These are phyloP conservation scores for Thalassarche chlororhynchos DNA, from an alignment of 2,113 vertebrate genomes.

Conservation along the genomic window DNA sequence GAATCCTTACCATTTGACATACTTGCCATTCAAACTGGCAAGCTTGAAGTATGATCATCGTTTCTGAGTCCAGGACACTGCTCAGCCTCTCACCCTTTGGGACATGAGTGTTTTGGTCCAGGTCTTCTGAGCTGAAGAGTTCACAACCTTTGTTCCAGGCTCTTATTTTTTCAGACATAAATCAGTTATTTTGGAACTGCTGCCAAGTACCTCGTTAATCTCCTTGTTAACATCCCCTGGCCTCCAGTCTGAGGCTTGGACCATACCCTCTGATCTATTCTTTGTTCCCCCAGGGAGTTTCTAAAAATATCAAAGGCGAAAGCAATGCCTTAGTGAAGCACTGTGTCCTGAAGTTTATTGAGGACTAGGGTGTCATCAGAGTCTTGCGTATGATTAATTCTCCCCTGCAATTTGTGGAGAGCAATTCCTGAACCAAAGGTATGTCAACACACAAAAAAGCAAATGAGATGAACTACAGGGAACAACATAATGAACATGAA, in stretches of 20 bases:
- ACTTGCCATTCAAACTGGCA: neutral
- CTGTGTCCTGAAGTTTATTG: neutral
- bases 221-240: neutral
- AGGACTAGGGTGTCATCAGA: neutral
- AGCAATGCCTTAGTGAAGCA: neutral
- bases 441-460: neutral
- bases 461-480: neutral
- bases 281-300: neutral
- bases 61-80: neutral
- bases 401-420: neutral
- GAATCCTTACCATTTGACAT: neutral
- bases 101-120: neutral
- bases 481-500: neutral
- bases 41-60: neutral
- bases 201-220: neutral
- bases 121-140: neutral
- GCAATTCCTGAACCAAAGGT: neutral
- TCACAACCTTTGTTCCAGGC: neutral
- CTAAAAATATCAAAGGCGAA: neutral
- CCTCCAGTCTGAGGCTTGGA: neutral
- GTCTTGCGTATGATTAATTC: neutral
- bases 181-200: neutral
- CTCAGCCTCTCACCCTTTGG: neutral
- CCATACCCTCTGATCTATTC: neutral
- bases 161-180: neutral